These are phyloP conservation scores for Lepidocyrtinus sp. DNA, from an alignment of 2,888 invertebrate species.

Conservation along the genomic window DNA sequence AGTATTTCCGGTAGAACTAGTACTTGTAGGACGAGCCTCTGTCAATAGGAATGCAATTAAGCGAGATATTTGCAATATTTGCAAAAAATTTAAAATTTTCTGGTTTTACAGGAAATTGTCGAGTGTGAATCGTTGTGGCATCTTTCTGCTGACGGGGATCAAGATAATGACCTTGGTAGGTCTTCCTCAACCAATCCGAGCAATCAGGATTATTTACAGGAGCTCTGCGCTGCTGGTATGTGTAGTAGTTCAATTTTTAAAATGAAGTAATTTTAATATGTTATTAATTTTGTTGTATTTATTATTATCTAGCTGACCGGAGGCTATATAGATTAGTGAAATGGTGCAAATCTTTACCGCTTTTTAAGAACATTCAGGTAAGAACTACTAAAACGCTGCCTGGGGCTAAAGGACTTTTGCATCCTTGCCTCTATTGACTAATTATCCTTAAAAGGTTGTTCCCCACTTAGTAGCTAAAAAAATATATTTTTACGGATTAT, in stretches of 20 bases:
- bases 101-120: conserved; percentile 85
- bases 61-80: conserved; percentile 45
- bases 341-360: conserved; percentile 97
- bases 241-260: too few species aligned
- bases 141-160: conserved; percentile 85
- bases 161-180: conserved; percentile 70
- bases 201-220: conserved; percentile 88
- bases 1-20: background rate
- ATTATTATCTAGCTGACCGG: too few species aligned
- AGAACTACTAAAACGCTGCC: too few species aligned
- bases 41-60: conserved; percentile 41
- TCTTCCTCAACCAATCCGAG: conserved; percentile 75
- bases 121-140: conserved; percentile 97
- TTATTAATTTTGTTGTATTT: too few species aligned
- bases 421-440: too few species aligned
- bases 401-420: too few species aligned
- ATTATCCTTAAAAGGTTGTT: too few species aligned
- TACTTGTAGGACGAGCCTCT: background rate
- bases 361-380: conserved; percentile 96
- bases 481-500: conserved; percentile 23
- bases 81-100: too few species aligned
- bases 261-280: too few species aligned
- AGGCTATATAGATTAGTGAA: conserved; percentile 97
- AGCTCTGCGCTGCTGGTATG: conserved; percentile 93
- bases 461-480: background rate